These are phyloP conservation scores for Olivierus martensii DNA, from an alignment of 1,140 invertebrate species.

Conservation along the genomic window DNA sequence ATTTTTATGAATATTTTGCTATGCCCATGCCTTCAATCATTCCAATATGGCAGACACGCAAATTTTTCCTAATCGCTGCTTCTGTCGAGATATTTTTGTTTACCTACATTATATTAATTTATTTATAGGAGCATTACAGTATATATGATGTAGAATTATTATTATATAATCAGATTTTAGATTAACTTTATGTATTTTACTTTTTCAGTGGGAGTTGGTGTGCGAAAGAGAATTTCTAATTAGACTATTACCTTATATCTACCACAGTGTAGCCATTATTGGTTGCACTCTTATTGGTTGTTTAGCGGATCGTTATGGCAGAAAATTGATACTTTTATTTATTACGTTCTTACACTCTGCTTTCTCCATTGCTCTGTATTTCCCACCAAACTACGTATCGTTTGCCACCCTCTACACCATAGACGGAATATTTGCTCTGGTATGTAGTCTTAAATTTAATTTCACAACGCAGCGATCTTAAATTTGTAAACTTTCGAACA, in stretches of 20 bases:
- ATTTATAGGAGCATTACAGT: too few species aligned
- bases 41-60: too few species aligned
- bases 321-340: conserved; percentile 35
- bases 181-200: too few species aligned
- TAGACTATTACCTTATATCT: conserved; percentile 33
- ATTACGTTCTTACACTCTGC: conserved; percentile 36
- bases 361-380: conserved; percentile 35
- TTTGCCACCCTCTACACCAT: conserved; percentile 33
- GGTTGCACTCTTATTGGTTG: conserved; percentile 39
- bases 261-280: conserved; percentile 37
- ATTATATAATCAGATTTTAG: too few species aligned
- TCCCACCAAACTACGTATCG: conserved; percentile 30
- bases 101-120: too few species aligned
- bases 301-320: conserved; percentile 37
- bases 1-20: too few species aligned
- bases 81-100: too few species aligned
- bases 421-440: conserved; percentile 37
- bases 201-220: conserved; percentile 37
- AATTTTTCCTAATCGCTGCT: too few species aligned
- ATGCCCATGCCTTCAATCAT: too few species aligned
- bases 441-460: conserved; percentile 22
- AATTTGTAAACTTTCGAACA: not conserved
- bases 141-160: too few species aligned
- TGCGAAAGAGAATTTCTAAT: conserved; percentile 35
- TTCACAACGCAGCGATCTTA: not conserved